Percentiles rank a stretch among this genome's conserved stretches.
These are phyloP conservation scores for Drosophila subquinaria DNA, from an alignment of 2,888 invertebrate species.

Conservation along the genomic window DNA sequence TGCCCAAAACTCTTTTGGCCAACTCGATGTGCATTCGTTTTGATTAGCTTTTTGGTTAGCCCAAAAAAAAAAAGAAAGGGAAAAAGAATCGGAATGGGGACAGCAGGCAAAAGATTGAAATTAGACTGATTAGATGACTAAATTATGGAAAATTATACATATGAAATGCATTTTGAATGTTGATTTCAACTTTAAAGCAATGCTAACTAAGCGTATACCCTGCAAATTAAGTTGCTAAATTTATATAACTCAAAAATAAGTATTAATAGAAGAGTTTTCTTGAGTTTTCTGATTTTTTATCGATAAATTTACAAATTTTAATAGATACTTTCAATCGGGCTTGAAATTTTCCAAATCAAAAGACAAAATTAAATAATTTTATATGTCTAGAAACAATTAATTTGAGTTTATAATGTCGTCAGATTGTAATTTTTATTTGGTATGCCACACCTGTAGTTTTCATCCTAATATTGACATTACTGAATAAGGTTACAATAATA, in stretches of 20 bases:
- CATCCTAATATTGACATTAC: slow-evolving; percentile 1
- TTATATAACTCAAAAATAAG: not conserved
- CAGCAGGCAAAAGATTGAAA: slow-evolving; percentile 36
- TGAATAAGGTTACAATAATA: slow-evolving; percentile 18
- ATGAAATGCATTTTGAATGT: slow-evolving; percentile 46
- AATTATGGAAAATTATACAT: slow-evolving; percentile 42
- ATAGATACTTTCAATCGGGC: too few relatives aligned
- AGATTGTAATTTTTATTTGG: not conserved
- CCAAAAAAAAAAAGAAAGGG: not conserved
- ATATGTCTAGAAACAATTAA: not conserved
- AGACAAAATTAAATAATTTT: not conserved
- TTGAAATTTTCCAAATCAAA: not conserved
- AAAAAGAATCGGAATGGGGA: not conserved
- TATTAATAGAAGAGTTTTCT: too few relatives aligned
- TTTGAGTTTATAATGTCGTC: not conserved
- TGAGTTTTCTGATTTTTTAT: too few relatives aligned
- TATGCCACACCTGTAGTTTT: slow-evolving; percentile 2
- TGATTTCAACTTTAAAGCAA: too few relatives aligned
- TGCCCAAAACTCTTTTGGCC: slow-evolving; percentile 14
- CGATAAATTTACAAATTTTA: too few relatives aligned
- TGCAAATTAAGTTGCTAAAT: not conserved
- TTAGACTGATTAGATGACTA: slow-evolving; percentile 60
- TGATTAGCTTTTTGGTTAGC: slow-evolving; percentile 65
- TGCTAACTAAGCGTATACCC: not conserved
- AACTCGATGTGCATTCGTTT: slow-evolving; percentile 64